phyloP scores from a whole-genome alignment of 1,140 invertebrate species.

The Andrena cerasifolii region DNA sequence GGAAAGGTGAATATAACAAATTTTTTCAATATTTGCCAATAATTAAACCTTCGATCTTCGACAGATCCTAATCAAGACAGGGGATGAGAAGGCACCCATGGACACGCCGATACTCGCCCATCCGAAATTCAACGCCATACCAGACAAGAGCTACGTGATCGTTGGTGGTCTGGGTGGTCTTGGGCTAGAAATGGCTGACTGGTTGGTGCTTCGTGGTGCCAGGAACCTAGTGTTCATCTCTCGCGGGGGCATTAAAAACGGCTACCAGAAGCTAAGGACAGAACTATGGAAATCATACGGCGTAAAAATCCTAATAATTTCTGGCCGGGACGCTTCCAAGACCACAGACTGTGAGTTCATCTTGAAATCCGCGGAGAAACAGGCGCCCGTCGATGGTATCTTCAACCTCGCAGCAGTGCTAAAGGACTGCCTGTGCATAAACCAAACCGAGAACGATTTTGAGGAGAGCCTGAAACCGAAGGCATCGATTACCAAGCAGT shows the following conservation, averaged over 20 bases:
- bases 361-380: constrained; percentile 82
- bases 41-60: constrained; percentile 10
- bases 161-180: constrained; percentile 91
- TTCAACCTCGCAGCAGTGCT: constrained; percentile 90
- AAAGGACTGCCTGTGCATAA: constrained; percentile 81
- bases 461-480: constrained; percentile 81
- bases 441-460: constrained; percentile 82
- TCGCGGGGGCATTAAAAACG: constrained; percentile 86
- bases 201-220: constrained; percentile 88
- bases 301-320: constrained; percentile 81
- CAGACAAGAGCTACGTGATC: constrained; percentile 79
- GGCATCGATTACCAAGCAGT: constrained; percentile 79
- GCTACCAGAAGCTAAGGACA: constrained; percentile 85
- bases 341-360: constrained; percentile 82
- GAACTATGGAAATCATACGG: constrained; percentile 83
- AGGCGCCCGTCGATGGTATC: constrained; percentile 88
- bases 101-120: constrained; percentile 76
- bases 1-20: constrained; percentile 83
- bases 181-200: constrained; percentile 90
- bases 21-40: no score
- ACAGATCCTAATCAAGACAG: constrained; percentile 85
- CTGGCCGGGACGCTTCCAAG: constrained; percentile 80
- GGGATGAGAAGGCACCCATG: constrained; percentile 72
- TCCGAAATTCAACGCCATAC: constrained; percentile 83
- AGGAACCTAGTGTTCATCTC: constrained; percentile 88